Evolutionary conservation across 2,113 vertebrate genomes (phyloP), one percentile per base, ranked within the genome.

Genomic region (Tamias sibiricus): DNA sequence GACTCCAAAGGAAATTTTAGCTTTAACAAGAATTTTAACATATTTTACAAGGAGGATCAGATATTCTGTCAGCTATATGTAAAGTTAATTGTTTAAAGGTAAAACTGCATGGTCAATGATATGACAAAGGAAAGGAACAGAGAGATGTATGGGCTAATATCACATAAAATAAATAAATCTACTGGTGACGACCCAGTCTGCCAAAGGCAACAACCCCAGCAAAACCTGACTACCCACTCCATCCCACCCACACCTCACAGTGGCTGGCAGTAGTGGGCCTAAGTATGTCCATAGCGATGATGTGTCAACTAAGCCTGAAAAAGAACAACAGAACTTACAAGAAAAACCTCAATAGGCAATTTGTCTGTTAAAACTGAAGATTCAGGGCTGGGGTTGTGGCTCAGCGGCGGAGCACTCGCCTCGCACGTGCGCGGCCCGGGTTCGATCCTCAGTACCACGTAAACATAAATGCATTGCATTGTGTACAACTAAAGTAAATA

Each of bases 11-110:
- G 11, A 84, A 91, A 92, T 75, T 91, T 44, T 85, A 91, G 44
- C 59, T 30, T 40, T 95, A 91, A 93, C 19, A 32, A 22, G 24
- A 91, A 94, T 94, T 85, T 95, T 80, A 95, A 64, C 37, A 37
- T 59, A 69, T 76, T 77, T 95, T 79, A 80, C 17, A 85, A 95
- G 32, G 11, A 92, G 5, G 64, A 87, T 72, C 68, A 76, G 92
- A 92, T 69, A 76, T 44, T 69, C 69, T 62, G 47, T 66, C 9
- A 77, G 77, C n/a, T n/a, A n/a, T n/a, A 74, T 10, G 83, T 11
- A 76, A 96, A 62, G 62, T 42, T 30, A 32, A 83, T 76, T 82
- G 91, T 85, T 79, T 26, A 89, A 93, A 92, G 40, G 68, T 69
- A 10, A 85, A 93, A 90, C 68, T 74, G 1, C 35, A 95, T 75